Percentiles rank a stretch among this genome's conserved stretches.
Evolutionary conservation across 1,140 invertebrate species (phyloP).

Genomic region (Ericerus pela): DNA sequence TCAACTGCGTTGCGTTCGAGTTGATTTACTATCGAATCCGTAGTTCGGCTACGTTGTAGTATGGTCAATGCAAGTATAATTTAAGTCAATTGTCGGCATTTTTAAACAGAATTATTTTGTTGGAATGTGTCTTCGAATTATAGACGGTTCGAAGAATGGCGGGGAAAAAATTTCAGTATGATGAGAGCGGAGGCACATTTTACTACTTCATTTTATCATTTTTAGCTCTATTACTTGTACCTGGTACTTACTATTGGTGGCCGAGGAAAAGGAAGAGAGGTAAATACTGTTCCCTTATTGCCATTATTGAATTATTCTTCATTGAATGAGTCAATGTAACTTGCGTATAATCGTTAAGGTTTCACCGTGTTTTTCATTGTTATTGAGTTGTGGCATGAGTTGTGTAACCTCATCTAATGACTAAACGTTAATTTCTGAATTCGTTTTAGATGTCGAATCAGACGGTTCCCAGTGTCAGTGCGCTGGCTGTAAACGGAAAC

Average conservation of each 20-base stretch:
- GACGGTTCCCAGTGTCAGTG: slow-evolving; percentile 68
- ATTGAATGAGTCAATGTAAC: not conserved
- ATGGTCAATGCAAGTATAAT: not conserved
- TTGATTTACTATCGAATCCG: not conserved
- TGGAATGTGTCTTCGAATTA: not conserved
- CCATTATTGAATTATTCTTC: not conserved
- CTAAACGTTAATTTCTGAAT: slow-evolving; percentile 16
- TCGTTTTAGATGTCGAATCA: slow-evolving; percentile 57
- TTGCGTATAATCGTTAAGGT: not conserved
- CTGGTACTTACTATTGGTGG: slow-evolving; percentile 94
- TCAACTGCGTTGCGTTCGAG: not conserved
- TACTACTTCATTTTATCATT: slow-evolving; percentile 97
- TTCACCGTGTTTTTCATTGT: not conserved
- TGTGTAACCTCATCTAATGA: not conserved
- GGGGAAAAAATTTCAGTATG: slow-evolving; percentile 96
- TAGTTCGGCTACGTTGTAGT: not conserved
- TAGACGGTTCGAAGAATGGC: slow-evolving; percentile 41
- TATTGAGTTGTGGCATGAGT: no score
- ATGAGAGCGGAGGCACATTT: slow-evolving; percentile 96
- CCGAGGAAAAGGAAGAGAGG: slow-evolving; percentile 75
- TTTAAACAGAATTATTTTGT: not conserved
- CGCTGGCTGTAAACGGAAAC: slow-evolving; percentile 71
- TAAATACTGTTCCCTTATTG: no score
- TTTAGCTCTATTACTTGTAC: slow-evolving; percentile 81
- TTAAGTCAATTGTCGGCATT: not conserved